Conservation (phyloP, 2,888 invertebrate genomes). For the Cantharis lateralis region DNA sequence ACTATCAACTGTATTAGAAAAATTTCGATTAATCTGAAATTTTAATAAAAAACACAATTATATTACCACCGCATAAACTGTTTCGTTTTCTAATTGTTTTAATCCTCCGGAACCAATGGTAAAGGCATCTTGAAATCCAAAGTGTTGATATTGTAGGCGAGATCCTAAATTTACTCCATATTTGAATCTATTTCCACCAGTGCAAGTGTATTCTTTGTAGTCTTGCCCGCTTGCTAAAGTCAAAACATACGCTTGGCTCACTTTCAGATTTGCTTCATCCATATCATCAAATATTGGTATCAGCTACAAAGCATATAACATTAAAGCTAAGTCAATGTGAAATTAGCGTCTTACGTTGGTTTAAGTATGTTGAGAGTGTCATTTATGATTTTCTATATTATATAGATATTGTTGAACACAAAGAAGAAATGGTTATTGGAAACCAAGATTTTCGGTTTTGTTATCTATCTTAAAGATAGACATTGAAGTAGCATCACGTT, state of each 20-base stretch:
- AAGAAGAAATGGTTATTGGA: too few species aligned
- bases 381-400: too few species aligned
- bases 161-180: background rate
- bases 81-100: background rate
- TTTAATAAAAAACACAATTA: background rate
- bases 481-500: too few species aligned
- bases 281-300: background rate
- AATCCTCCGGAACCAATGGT: too few species aligned
- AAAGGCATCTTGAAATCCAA: background rate
- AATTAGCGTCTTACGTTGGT: too few species aligned
- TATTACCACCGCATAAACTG: background rate
- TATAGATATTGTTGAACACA: too few species aligned
- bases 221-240: background rate
- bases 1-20: background rate
- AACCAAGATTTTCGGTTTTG: too few species aligned
- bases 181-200: background rate
- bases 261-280: background rate
- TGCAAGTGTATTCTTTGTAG: background rate
- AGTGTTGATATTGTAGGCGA: accelerated
- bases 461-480: too few species aligned
- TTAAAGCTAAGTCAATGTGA: background rate
- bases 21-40: background rate
- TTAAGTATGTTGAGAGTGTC: too few species aligned
- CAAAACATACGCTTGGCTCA: background rate
- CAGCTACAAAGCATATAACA: background rate